A percentile compares a stretch with the other conserved stretches of the same genome.
These are phyloP conservation scores for Zaprionus africanus DNA, from an alignment of 1,140 invertebrate genomes.

Conservation along the genomic window DNA sequence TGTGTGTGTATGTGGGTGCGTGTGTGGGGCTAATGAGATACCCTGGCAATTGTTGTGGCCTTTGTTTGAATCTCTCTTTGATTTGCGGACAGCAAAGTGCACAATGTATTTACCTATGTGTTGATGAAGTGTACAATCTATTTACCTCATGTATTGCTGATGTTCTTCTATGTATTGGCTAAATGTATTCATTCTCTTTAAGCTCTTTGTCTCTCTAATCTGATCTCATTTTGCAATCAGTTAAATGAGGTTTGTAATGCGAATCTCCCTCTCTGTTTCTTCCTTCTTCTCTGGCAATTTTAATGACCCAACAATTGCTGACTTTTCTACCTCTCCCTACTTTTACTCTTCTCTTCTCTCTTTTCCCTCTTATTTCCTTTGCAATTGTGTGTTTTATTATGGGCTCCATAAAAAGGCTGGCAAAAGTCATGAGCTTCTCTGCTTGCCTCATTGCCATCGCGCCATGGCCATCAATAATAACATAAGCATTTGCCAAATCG, in stretches of 20 bases:
- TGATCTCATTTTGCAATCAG: slow-evolving; percentile 60
- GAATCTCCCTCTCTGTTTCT: slow-evolving; percentile 10
- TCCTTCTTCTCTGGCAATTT: slow-evolving; percentile 44
- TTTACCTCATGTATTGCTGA: no score
- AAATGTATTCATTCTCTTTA: background rate
- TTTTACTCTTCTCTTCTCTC: background rate
- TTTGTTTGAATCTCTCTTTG: background rate
- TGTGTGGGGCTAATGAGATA: slow-evolving; percentile 17
- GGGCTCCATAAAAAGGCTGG: slow-evolving; percentile 49
- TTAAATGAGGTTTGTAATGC: slow-evolving; percentile 78
- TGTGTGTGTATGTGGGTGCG: slow-evolving; percentile 8
- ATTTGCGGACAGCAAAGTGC: background rate
- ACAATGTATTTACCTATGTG: background rate
- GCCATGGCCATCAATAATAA: slow-evolving; percentile 69
- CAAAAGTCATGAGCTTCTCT: slow-evolving; percentile 45
- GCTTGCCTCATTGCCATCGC: slow-evolving; percentile 24
- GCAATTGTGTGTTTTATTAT: slow-evolving; percentile 77
- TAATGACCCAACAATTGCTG: slow-evolving; percentile 77
- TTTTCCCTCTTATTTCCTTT: slow-evolving; percentile 15
- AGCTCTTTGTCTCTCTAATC: background rate
- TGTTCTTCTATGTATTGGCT: no score
- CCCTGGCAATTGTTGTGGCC: slow-evolving; percentile 9
- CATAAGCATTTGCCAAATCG: slow-evolving; percentile 74
- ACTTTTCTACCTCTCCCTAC: slow-evolving; percentile 45
- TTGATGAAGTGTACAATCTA: no score